Percentiles rank a stretch among this genome's conserved stretches.
phyloP scores from a whole-genome alignment of 2,888 invertebrate species.

The Seira musarum region DNA sequence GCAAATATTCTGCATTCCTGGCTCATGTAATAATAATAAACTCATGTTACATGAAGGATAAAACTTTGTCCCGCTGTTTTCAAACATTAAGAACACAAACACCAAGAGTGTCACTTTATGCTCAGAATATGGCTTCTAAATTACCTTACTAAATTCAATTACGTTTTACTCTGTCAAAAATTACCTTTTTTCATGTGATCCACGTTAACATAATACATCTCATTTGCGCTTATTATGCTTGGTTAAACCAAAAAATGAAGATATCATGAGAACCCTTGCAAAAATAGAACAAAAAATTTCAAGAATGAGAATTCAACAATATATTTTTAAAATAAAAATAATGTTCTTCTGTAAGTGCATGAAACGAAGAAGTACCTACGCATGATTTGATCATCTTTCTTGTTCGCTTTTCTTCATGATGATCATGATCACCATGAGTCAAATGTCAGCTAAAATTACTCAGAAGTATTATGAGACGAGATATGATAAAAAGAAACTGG shows the following conservation, averaged over 20 bases:
- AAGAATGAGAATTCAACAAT: conserved; percentile 32
- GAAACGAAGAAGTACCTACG: not conserved
- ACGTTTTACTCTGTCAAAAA: not conserved
- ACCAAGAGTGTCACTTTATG: conserved; percentile 38
- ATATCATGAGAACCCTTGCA: not conserved
- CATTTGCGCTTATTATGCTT: not conserved
- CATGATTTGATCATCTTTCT: not conserved
- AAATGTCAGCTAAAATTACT: conserved; percentile 53
- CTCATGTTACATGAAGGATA: not conserved
- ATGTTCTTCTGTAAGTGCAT: not conserved
- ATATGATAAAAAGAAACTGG: not conserved
- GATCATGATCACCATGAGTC: conserved; percentile 32
- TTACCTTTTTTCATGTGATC: too few relatives aligned
- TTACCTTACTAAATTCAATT: conserved; percentile 49
- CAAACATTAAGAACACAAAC: conserved; percentile 34
- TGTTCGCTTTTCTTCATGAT: not conserved
- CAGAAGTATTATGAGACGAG: conserved; percentile 2
- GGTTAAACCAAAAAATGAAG: conserved; percentile 1
- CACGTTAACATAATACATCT: not conserved
- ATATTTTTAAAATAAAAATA: not conserved
- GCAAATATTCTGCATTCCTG: not conserved
- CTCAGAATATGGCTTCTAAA: conserved; percentile 22
- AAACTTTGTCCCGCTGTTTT: not conserved
- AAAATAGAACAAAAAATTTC: conserved; percentile 4
- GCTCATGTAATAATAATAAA: not conserved